These are phyloP conservation scores for Nixonia krombeini DNA, from an alignment of 1,140 invertebrate genomes.

Conservation along the genomic window DNA sequence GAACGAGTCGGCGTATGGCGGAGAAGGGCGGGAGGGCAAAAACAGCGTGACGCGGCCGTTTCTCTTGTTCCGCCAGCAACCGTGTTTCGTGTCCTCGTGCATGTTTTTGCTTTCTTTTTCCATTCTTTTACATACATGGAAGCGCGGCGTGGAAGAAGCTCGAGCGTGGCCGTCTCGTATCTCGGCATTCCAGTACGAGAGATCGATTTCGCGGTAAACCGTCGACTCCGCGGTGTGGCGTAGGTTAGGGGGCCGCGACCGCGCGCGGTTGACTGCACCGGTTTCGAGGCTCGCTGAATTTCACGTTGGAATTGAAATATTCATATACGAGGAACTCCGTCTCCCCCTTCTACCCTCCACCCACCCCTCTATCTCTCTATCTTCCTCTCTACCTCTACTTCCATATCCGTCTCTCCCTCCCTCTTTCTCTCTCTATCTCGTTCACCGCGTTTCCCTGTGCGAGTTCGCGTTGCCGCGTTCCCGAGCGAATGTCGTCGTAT, in stretches of 20 bases:
- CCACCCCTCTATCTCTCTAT: background rate
- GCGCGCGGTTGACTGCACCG: constrained; percentile 31
- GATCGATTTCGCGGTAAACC: constrained; percentile 48
- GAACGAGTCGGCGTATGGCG: too few species aligned
- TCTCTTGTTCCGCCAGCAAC: too few species aligned
- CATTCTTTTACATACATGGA: too few species aligned
- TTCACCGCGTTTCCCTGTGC: constrained; percentile 5
- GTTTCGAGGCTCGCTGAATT: constrained; percentile 38
- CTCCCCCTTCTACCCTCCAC: too few species aligned
- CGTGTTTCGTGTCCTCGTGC: too few species aligned
- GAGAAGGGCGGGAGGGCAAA: too few species aligned
- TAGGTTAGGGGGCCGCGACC: constrained; percentile 23
- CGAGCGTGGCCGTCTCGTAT: too few species aligned
- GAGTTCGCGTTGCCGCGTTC: background rate
- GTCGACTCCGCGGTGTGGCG: constrained; percentile 19
- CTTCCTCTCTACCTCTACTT: background rate
- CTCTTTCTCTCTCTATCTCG: background rate
- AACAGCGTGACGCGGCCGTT: too few species aligned
- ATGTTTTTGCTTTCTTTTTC: too few species aligned
- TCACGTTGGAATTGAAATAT: constrained; percentile 44
- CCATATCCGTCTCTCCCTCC: too few species aligned
- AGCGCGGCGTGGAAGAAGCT: too few species aligned
- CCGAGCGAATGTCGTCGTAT: constrained; percentile 8
- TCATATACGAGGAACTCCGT: constrained; percentile 28
- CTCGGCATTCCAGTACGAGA: constrained; percentile 27